phyloP scores from a whole-genome alignment of 2,113 vertebrate species.

The Ranitomeya imitator region DNA sequence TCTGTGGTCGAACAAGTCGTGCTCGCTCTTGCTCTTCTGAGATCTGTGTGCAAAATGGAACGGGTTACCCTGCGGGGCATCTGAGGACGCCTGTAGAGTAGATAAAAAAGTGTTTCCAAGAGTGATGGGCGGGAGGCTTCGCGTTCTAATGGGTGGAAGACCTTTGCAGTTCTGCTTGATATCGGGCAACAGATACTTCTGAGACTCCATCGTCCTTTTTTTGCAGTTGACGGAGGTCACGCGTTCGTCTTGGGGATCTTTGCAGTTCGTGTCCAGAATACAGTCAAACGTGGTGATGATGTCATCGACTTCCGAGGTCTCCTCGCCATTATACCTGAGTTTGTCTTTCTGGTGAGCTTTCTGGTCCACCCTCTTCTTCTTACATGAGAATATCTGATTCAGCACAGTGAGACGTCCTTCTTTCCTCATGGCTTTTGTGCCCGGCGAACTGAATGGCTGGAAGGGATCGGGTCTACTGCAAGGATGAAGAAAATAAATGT shows the following conservation, averaged over 20 bases:
- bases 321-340: slow-evolving; percentile 64
- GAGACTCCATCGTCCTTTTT: slow-evolving; percentile 68
- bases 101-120: slow-evolving; percentile 71
- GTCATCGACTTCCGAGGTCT: slow-evolving; percentile 82
- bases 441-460: slow-evolving; percentile 66
- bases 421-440: slow-evolving; percentile 71
- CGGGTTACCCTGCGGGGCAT: slow-evolving; percentile 59
- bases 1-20: slow-evolving; percentile 75
- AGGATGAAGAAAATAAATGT: slow-evolving; percentile 48
- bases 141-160: slow-evolving; percentile 76
- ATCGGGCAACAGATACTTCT: slow-evolving; percentile 70
- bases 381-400: slow-evolving; percentile 82
- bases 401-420: slow-evolving; percentile 78
- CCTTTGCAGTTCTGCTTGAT: slow-evolving; percentile 68
- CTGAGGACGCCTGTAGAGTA: slow-evolving; percentile 62
- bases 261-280: slow-evolving; percentile 72
- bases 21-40: slow-evolving; percentile 80
- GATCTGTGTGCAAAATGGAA: slow-evolving; percentile 69
- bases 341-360: slow-evolving; percentile 66
- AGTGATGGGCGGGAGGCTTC: slow-evolving; percentile 81
- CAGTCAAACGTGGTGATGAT: slow-evolving; percentile 86
- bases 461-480: slow-evolving; percentile 68
- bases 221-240: slow-evolving; percentile 63
- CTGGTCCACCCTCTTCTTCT: slow-evolving; percentile 78
- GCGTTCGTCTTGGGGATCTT: slow-evolving; percentile 64